Conservation (phyloP, 1,140 invertebrate genomes). For the Brachionus rubens region DNA sequence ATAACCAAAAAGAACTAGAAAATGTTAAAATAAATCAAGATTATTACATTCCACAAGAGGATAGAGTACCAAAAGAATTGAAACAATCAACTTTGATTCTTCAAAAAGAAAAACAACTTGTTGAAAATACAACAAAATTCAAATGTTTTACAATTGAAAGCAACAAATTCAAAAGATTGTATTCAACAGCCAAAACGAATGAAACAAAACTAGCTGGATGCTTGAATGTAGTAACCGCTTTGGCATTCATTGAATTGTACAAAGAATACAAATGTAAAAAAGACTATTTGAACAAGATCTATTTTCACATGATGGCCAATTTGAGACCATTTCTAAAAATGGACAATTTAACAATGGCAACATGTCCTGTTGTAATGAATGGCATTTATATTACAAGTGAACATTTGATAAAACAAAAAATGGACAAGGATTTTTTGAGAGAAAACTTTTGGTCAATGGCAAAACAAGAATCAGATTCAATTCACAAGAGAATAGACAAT, state of each 20-base stretch:
- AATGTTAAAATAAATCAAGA: neutral
- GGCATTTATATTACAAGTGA: neutral
- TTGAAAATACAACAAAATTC: neutral
- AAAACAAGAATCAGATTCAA: neutral
- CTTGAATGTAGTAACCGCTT: neutral
- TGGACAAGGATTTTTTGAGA: conserved; percentile 2
- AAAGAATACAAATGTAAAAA: conserved; percentile 15
- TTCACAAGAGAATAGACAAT: neutral
- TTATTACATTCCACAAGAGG: conserved; percentile 23
- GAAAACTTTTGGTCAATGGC: conserved; percentile 1
- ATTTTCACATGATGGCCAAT: conserved; percentile 18
- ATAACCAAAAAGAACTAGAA: neutral
- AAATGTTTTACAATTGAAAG: neutral
- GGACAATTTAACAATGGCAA: conserved; percentile 1
- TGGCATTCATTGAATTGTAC: neutral
- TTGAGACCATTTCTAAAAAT: conserved; percentile 1
- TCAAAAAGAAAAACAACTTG: neutral
- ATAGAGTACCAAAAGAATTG: neutral
- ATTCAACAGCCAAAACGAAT: neutral
- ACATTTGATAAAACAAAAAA: neutral
- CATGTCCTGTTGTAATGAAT: neutral
- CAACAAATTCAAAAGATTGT: neutral
- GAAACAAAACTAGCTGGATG: neutral
- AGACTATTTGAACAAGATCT: neutral
- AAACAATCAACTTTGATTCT: too few relatives aligned